Conservation (phyloP, 2,113 vertebrate genomes). For the Periophthalmus modestus region DNA sequence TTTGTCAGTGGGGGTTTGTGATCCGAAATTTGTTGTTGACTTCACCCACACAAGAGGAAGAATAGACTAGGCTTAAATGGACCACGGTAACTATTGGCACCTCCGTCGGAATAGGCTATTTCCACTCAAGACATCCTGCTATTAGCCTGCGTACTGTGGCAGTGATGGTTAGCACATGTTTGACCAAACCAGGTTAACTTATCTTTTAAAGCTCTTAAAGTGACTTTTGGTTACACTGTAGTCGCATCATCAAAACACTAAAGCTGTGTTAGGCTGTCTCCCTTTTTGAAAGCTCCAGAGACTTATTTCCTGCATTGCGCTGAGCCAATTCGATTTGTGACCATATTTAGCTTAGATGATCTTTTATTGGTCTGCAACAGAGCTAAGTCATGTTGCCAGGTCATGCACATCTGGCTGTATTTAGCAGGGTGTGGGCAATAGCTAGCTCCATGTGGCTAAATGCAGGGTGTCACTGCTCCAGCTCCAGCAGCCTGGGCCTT, state of each 20-base stretch:
- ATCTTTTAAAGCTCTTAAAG: not conserved
- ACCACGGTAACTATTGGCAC: slow-evolving; percentile 25
- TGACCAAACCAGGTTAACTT: not conserved
- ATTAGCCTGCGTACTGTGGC: slow-evolving; percentile 11
- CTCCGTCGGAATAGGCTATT: slow-evolving; percentile 25
- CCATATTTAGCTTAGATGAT: not conserved
- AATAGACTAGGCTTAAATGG: slow-evolving; percentile 40
- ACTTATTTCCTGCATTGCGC: not conserved
- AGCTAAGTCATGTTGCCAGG: slow-evolving; percentile 55
- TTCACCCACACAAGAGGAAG: slow-evolving; percentile 24
- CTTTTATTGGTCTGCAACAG: slow-evolving; percentile 30
- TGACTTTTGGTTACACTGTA: not conserved
- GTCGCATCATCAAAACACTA: not conserved
- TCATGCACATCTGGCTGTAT: slow-evolving; percentile 70
- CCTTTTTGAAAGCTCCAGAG: not conserved
- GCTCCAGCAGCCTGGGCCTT: slow-evolving; percentile 58
- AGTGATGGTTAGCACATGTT: slow-evolving; percentile 13
- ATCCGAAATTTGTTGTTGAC: slow-evolving; percentile 49
- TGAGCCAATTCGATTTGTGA: slow-evolving; percentile 1
- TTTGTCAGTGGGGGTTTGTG: slow-evolving; percentile 34
- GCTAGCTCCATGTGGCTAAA: slow-evolving; percentile 72
- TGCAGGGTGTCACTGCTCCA: slow-evolving; percentile 77
- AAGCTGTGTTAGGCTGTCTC: not conserved
- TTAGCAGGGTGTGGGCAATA: slow-evolving; percentile 74
- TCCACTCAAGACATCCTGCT: slow-evolving; percentile 34